phyloP scores from a whole-genome alignment of 2,113 vertebrate species.

The Gymnocephalus cernua region DNA sequence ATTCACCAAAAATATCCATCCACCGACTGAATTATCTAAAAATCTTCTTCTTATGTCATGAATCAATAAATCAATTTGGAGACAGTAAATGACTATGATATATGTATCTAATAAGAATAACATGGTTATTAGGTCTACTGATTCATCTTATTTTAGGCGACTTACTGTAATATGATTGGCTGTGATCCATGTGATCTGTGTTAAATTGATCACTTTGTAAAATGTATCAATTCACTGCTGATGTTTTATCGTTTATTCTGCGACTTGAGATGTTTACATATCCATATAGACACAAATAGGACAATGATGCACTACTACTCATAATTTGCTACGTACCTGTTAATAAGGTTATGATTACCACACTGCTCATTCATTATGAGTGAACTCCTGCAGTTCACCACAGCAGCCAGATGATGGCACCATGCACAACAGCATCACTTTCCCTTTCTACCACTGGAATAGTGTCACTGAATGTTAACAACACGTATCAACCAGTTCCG shows the following conservation, averaged over 20 bases:
- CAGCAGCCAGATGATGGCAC: conserved; percentile 54
- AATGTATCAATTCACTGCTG: not conserved
- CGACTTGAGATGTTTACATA: not conserved
- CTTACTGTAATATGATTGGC: not conserved
- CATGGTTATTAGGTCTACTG: not conserved
- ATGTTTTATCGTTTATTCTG: not conserved
- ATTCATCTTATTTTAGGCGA: not conserved
- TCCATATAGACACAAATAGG: not conserved
- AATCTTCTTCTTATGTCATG: too few relatives aligned
- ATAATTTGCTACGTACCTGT: not conserved
- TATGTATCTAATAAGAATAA: not conserved
- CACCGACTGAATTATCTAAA: too few relatives aligned
- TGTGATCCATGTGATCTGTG: not conserved
- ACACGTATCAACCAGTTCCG: not conserved
- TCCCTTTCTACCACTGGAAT: not conserved
- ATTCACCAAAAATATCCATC: too few relatives aligned
- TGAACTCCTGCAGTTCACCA: conserved; percentile 14
- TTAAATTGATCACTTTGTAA: not conserved
- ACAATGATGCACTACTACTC: not conserved
- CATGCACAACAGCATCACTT: conserved; percentile 42
- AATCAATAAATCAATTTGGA: not conserved
- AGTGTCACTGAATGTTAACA: not conserved
- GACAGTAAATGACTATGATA: not conserved
- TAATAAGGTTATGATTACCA: not conserved
- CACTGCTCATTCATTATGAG: not conserved